phyloP scores from a whole-genome alignment of 1,140 invertebrate species.

The Rhyacophila brunnea region DNA sequence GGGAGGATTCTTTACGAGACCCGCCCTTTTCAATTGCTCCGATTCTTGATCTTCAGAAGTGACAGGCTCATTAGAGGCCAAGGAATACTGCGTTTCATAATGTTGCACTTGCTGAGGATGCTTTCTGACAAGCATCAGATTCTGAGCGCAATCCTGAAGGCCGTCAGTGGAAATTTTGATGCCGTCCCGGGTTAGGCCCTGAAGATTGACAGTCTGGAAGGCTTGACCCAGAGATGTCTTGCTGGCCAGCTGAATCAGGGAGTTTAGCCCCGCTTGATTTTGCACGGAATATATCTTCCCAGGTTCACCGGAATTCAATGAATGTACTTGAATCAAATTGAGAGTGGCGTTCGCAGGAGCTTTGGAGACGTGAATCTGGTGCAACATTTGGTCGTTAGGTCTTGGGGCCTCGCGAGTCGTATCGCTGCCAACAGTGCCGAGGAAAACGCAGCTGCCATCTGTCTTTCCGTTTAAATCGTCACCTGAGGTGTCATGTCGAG shows the following conservation, averaged over 20 bases:
- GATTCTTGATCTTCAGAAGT: too few relatives aligned
- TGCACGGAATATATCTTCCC: conserved; percentile 32
- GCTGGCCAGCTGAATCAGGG: conserved; percentile 24
- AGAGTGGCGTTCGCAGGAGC: conserved; percentile 20
- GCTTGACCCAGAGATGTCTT: conserved; percentile 19
- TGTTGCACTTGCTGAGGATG: conserved; percentile 1
- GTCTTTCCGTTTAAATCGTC: conserved; percentile 22
- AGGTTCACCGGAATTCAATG: conserved; percentile 23
- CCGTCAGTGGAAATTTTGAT: conserved; percentile 16
- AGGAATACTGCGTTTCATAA: conserved; percentile 19
- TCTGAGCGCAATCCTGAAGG: conserved; percentile 24
- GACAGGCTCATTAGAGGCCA: background rate
- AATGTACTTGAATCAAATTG: conserved; percentile 34
- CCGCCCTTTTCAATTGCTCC: too few relatives aligned
- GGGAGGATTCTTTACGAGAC: too few relatives aligned
- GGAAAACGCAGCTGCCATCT: conserved; percentile 10
- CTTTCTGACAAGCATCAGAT: conserved; percentile 24
- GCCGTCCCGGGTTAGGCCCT: conserved; percentile 13
- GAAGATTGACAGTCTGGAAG: conserved; percentile 21
- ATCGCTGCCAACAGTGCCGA: conserved; percentile 12
- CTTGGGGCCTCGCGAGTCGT: conserved; percentile 13
- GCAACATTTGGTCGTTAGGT: conserved; percentile 14
- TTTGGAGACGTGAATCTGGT: conserved; percentile 27
- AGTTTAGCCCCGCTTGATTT: conserved; percentile 22
- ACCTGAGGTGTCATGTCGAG: conserved; percentile 14